phyloP scores from a whole-genome alignment of 1,140 invertebrate genomes.

The Drosophila ambigua region DNA sequence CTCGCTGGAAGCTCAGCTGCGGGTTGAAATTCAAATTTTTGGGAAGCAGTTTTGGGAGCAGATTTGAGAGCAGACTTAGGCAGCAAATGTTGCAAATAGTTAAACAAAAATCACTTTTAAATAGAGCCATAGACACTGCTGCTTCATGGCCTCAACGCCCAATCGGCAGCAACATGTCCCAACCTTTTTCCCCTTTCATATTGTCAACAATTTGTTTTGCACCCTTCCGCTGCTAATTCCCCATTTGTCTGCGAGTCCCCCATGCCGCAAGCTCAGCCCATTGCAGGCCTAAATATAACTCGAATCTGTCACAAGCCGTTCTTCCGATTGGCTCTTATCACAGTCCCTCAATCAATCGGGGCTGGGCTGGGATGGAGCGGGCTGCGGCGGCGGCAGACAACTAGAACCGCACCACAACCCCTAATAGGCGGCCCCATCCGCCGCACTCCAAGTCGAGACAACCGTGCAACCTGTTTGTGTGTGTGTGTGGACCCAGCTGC shows the following conservation, averaged over 20 bases:
- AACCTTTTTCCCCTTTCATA: neutral
- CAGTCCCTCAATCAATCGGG: constrained; percentile 40
- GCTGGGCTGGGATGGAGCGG: constrained; percentile 25
- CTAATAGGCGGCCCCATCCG: constrained; percentile 63
- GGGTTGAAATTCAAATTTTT: too few species aligned
- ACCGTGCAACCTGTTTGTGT: constrained; percentile 15
- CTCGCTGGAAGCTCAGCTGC: too few species aligned
- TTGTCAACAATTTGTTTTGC: constrained; percentile 28
- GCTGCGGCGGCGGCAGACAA: constrained; percentile 30
- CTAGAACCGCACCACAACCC: constrained; percentile 66
- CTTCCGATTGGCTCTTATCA: constrained; percentile 9
- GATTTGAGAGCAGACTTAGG: too few species aligned
- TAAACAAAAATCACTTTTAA: too few species aligned
- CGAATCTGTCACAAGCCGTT: constrained; percentile 47
- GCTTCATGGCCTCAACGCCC: too few species aligned
- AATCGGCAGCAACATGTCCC: neutral
- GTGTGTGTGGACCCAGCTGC: constrained; percentile 38
- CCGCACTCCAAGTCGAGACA: constrained; percentile 26
- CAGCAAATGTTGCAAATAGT: too few species aligned
- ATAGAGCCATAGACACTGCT: too few species aligned
- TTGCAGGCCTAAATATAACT: constrained; percentile 23
- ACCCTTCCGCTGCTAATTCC: constrained; percentile 23
- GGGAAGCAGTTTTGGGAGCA: too few species aligned
- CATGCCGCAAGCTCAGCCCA: neutral
- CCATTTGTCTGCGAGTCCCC: constrained; percentile 33